Conservation (phyloP, 1,140 invertebrate genomes). For the Papilio dardanus region DNA sequence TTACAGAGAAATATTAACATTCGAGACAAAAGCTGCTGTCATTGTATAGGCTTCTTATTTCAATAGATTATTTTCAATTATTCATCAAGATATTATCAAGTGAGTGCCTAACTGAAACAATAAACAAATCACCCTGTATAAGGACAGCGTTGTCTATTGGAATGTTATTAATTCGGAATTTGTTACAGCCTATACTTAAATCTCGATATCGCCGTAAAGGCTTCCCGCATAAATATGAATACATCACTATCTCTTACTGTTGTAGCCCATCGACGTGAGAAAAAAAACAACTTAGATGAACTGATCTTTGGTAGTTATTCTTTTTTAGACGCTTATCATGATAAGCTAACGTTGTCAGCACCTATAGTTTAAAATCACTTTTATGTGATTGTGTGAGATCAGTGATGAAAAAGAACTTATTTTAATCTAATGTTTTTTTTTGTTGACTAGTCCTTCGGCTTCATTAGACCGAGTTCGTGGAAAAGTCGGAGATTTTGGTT, state of each 20-base stretch:
- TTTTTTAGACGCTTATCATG: conserved; percentile 25
- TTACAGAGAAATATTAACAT: neutral
- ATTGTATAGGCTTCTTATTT: too few species aligned
- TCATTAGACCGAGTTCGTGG: too few species aligned
- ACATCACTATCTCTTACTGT: conserved; percentile 48
- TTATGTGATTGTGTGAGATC: too few species aligned
- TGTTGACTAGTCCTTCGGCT: too few species aligned
- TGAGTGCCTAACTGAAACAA: neutral
- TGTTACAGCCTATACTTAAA: conserved; percentile 79
- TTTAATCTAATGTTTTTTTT: too few species aligned
- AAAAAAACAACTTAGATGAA: conserved; percentile 35
- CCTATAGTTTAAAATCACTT: conserved; percentile 8
- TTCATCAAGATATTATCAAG: neutral
- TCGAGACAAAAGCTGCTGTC: too few species aligned
- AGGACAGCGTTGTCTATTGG: conserved; percentile 52
- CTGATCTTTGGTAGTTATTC: conserved; percentile 20
- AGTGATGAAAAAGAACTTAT: too few species aligned
- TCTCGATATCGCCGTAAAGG: conserved; percentile 58
- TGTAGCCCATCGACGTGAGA: conserved; percentile 40
- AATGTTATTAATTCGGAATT: conserved; percentile 80
- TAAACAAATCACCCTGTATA: conserved; percentile 54
- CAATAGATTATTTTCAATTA: neutral
- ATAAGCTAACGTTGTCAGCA: conserved; percentile 13
- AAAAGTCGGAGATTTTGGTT: too few species aligned
- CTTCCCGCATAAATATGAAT: conserved; percentile 59